phyloP scores from a whole-genome alignment of 2,888 invertebrate genomes.

The Entomobrya multifasciata region DNA sequence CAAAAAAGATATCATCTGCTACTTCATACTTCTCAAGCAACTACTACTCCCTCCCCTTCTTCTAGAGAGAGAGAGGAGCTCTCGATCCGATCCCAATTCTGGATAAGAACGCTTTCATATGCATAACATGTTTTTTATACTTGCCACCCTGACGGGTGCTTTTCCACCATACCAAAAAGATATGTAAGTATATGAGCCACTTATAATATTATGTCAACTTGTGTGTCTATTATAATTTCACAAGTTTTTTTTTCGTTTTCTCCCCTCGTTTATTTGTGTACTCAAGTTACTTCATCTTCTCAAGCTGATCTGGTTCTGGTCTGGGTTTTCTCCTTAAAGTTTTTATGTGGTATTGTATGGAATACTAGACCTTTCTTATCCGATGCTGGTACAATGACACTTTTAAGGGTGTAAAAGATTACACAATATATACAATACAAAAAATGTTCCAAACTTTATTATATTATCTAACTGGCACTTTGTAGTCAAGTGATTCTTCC shows the following conservation, averaged over 20 bases:
- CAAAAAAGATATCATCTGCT: slow-evolving; percentile 58
- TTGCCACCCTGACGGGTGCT: slow-evolving; percentile 48
- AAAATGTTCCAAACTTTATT: slow-evolving; percentile 37
- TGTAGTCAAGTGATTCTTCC: slow-evolving; percentile 21
- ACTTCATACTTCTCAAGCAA: neutral
- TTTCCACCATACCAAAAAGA: slow-evolving; percentile 18
- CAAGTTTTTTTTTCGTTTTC: slow-evolving; percentile 45
- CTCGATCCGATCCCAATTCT: slow-evolving; percentile 32
- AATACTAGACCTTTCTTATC: slow-evolving; percentile 6
- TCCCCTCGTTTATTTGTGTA: slow-evolving; percentile 50
- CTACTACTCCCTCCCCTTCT: neutral
- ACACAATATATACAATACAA: slow-evolving; percentile 41
- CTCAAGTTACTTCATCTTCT: slow-evolving; percentile 23
- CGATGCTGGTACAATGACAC: slow-evolving; percentile 32
- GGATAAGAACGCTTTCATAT: slow-evolving; percentile 67
- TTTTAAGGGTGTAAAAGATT: slow-evolving; percentile 54
- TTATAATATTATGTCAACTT: slow-evolving; percentile 8
- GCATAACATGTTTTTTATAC: slow-evolving; percentile 61
- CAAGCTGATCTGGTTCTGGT: slow-evolving; percentile 27
- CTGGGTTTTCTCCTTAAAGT: too few species aligned
- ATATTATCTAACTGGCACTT: slow-evolving; percentile 5
- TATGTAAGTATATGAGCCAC: slow-evolving; percentile 1
- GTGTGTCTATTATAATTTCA: slow-evolving; percentile 51
- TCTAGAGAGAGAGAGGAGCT: neutral
- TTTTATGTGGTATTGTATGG: neutral